Conservation (phyloP, 2,797 vertebrate species). For the Brachymystax lenok region DNA sequence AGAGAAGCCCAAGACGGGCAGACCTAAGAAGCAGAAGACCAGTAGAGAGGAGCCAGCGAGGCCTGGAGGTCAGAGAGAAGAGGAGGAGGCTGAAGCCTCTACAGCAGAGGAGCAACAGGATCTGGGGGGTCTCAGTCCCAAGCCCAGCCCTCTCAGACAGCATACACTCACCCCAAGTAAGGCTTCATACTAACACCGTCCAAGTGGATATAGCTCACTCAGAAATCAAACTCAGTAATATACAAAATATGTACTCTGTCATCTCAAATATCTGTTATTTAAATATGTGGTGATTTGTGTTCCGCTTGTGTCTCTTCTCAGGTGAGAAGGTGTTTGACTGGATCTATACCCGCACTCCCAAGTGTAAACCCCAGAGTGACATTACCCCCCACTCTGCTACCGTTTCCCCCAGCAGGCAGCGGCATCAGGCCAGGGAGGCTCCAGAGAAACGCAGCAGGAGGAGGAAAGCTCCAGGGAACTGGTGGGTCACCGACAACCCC, state of each 20-base stretch:
- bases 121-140: constrained; percentile 35
- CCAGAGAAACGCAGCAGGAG: constrained; percentile 45
- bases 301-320: constrained; percentile 38
- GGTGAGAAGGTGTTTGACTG: constrained; percentile 53
- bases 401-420: neutral
- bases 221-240: neutral
- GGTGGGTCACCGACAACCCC: constrained; percentile 47
- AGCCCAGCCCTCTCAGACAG: constrained; percentile 29
- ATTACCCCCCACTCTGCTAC: neutral
- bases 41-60: neutral
- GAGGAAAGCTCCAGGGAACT: constrained; percentile 36
- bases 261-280: neutral
- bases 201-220: neutral
- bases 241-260: neutral
- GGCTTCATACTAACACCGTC: neutral
- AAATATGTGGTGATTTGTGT: constrained; percentile 14
- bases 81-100: constrained; percentile 15
- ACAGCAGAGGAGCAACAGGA: constrained; percentile 8
- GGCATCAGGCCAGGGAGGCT: neutral
- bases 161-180: constrained; percentile 52
- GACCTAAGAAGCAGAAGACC: constrained; percentile 19
- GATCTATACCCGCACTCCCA: constrained; percentile 30
- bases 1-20: constrained; percentile 29
- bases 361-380: constrained; percentile 1
- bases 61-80: neutral